A percentile compares a stretch with the other conserved stretches of the same genome.
phyloP scores from a whole-genome alignment of 2,113 vertebrate genomes.

The Hemibagrus wyckioides region DNA sequence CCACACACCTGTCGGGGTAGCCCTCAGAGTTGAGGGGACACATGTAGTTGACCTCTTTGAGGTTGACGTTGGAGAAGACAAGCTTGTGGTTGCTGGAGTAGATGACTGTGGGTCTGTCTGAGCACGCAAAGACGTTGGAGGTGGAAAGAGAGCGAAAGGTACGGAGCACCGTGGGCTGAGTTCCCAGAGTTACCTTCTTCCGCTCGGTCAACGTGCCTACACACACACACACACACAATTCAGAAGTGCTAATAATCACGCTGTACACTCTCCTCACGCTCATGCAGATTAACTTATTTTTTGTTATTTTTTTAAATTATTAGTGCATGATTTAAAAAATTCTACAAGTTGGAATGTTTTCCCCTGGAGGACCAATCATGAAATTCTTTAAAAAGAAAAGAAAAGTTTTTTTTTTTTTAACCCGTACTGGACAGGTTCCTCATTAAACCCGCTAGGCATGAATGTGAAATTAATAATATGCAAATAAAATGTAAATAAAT shows the following conservation, averaged over 20 bases:
- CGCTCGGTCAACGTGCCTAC: slow-evolving; percentile 89
- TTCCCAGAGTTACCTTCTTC: slow-evolving; percentile 97
- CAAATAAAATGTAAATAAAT: not conserved
- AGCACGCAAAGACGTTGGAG: slow-evolving; percentile 97
- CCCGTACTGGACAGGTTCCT: not conserved
- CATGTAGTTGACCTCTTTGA: slow-evolving; percentile 99
- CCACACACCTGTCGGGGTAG: slow-evolving; percentile 87
- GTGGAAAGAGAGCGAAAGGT: slow-evolving; percentile 97
- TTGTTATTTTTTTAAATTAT: not conserved
- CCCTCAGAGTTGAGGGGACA: slow-evolving; percentile 98
- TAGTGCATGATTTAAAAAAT: too few species aligned
- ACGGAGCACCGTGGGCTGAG: slow-evolving; percentile 93
- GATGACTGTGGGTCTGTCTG: slow-evolving; percentile 97
- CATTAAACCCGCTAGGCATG: not conserved
- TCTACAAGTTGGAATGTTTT: too few species aligned
- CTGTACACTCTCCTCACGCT: not conserved
- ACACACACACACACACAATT: not conserved
- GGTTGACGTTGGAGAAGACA: slow-evolving; percentile 98
- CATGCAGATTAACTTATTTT: not conserved
- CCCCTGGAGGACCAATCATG: too few species aligned
- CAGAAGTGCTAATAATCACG: too few species aligned
- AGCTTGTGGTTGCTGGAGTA: slow-evolving; percentile 99
- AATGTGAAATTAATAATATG: not conserved
- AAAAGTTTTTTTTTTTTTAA: not conserved
- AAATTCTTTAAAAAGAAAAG: too few species aligned